A percentile compares a stretch with the other conserved stretches of the same genome.
phyloP scores from a whole-genome alignment of 1,140 invertebrate genomes.

The Drosophila lacteicornis region DNA sequence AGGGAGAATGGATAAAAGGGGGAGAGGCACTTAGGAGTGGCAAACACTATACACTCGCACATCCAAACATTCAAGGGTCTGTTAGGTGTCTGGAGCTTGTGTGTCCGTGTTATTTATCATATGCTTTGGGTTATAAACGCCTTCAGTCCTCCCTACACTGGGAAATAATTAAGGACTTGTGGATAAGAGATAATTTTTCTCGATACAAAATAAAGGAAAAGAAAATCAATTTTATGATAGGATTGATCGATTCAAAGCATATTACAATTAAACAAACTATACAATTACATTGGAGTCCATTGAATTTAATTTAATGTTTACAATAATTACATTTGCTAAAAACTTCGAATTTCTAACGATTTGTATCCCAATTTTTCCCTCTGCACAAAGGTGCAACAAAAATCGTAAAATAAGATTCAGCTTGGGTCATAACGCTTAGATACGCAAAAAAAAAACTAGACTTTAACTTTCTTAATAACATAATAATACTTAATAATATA shows the following conservation, averaged over 20 bases:
- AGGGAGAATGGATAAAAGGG: background rate
- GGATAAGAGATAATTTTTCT: background rate
- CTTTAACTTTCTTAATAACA: too few relatives aligned
- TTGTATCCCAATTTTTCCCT: background rate
- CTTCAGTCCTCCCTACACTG: conserved; percentile 32
- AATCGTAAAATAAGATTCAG: background rate
- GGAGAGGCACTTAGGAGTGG: conserved; percentile 41
- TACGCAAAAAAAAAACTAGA: too few relatives aligned
- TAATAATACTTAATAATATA: too few relatives aligned
- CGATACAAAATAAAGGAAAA: background rate
- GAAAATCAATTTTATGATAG: too few relatives aligned
- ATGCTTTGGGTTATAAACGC: conserved; percentile 61
- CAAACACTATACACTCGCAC: conserved; percentile 33
- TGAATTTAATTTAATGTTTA: too few relatives aligned
- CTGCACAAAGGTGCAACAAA: conserved; percentile 5
- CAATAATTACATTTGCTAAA: too few relatives aligned
- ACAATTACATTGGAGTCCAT: too few relatives aligned
- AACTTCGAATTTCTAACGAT: background rate
- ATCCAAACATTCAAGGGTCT: conserved; percentile 43
- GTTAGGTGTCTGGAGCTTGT: conserved; percentile 50
- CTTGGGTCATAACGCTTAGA: background rate
- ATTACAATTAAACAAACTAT: too few relatives aligned
- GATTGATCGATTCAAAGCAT: too few relatives aligned
- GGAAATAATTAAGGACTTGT: too few relatives aligned
- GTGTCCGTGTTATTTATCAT: conserved; percentile 64